A percentile compares a stretch with the other conserved stretches of the same genome.
Conservation (phyloP, 2,113 vertebrate genomes). For the Gymnarchus niloticus region DNA sequence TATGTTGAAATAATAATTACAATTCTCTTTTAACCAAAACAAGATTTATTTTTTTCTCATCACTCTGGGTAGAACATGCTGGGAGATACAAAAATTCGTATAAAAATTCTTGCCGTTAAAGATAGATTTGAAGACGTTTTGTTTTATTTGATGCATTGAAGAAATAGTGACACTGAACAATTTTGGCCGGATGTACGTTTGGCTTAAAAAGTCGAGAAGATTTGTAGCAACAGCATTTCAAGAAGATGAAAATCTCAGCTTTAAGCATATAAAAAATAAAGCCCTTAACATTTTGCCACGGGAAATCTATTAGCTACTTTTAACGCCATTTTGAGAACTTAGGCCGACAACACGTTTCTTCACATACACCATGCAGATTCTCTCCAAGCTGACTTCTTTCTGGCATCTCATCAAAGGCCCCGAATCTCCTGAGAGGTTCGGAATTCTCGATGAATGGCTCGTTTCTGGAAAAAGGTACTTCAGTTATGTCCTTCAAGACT, state of each 20-base stretch:
- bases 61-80: background rate
- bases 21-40: no score
- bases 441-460: slow-evolving; percentile 21
- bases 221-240: background rate
- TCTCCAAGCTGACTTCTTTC: background rate
- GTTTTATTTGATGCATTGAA: background rate
- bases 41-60: background rate
- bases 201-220: background rate
- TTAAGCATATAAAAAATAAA: background rate
- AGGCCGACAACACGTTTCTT: background rate
- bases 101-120: background rate
- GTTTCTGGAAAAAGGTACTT: background rate
- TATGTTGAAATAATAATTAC: background rate
- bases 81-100: background rate
- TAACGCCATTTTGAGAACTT: no score
- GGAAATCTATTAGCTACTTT: background rate
- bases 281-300: no score
- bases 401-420: background rate
- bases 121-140: background rate
- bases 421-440: background rate
- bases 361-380: background rate
- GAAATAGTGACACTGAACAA: background rate
- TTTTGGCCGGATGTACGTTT: background rate
- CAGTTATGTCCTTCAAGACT: slow-evolving; percentile 15
- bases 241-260: no score